Evolutionary conservation across 2,797 vertebrate genomes (phyloP).

Genomic region (Benthosema pterotum): DNA sequence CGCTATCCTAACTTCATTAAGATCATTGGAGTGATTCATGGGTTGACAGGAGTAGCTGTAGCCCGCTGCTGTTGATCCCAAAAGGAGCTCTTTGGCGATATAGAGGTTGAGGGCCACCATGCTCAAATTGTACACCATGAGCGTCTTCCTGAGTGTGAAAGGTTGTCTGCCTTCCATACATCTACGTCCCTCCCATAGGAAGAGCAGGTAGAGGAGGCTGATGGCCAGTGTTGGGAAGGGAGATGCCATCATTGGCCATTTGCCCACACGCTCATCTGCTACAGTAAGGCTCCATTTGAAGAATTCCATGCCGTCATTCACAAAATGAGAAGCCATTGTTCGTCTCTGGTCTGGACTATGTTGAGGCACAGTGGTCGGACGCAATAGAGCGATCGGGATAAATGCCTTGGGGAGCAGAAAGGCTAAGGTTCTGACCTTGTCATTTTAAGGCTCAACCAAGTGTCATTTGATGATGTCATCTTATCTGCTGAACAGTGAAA

Average conservation of each 20-base stretch:
- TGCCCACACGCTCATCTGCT: constrained; percentile 96
- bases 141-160: constrained; percentile 89
- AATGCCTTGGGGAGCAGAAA: too few relatives aligned
- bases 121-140: constrained; percentile 98
- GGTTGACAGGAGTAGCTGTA: constrained; percentile 98
- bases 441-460: too few relatives aligned
- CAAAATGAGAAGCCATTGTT: constrained; percentile 88
- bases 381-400: too few relatives aligned
- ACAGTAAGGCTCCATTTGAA: constrained; percentile 97
- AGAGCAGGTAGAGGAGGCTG: constrained; percentile 94
- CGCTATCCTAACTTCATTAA: constrained; percentile 81
- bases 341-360: constrained; percentile 33
- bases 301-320: constrained; percentile 92
- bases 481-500: too few relatives aligned
- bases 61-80: constrained; percentile 90
- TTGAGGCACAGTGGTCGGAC: too few relatives aligned
- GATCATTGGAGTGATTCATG: constrained; percentile 72
- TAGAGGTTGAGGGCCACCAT: constrained; percentile 99
- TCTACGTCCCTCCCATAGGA: constrained; percentile 94
- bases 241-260: constrained; percentile 96
- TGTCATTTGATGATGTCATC: too few relatives aligned
- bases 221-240: constrained; percentile 91
- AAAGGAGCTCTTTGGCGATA: constrained; percentile 97
- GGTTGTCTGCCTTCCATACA: constrained; percentile 96
- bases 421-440: too few relatives aligned